Conservation (phyloP, 2,888 invertebrate species). For the Clitarchus hookeri region DNA sequence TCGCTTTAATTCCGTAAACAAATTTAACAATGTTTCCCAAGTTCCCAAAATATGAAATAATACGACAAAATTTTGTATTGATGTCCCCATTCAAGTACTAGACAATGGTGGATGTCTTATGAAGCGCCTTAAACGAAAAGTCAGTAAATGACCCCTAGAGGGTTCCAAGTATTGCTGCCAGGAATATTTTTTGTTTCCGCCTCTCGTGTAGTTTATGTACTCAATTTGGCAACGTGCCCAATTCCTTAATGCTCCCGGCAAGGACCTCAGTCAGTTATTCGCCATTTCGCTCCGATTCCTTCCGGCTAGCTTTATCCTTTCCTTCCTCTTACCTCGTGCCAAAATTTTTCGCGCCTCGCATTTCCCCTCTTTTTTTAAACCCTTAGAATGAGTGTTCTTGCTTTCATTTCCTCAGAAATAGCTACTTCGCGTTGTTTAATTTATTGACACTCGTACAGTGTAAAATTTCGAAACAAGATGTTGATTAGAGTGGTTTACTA, state of each 20-base stretch:
- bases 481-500: too few species aligned
- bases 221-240: not conserved
- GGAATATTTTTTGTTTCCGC: not conserved
- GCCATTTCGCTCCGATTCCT: slow-evolving; percentile 9
- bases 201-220: not conserved
- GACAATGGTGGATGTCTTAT: not conserved
- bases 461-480: too few species aligned
- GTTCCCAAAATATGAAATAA: too few species aligned
- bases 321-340: not conserved
- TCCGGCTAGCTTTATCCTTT: not conserved
- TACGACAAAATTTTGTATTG: too few species aligned
- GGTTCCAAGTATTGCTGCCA: slow-evolving; percentile 3
- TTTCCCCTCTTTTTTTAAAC: not conserved
- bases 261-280: not conserved
- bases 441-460: too few species aligned
- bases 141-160: not conserved
- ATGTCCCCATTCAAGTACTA: not conserved
- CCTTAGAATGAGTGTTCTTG: not conserved
- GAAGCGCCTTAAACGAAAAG: not conserved
- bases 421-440: too few species aligned
- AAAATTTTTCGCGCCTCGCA: not conserved
- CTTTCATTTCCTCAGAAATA: not conserved
- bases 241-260: slow-evolving; percentile 14
- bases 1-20: too few species aligned
- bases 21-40: too few species aligned